Percentiles rank a stretch among this genome's conserved stretches.
Conservation (phyloP, 2,113 vertebrate genomes). For the Willisornis vidua region DNA sequence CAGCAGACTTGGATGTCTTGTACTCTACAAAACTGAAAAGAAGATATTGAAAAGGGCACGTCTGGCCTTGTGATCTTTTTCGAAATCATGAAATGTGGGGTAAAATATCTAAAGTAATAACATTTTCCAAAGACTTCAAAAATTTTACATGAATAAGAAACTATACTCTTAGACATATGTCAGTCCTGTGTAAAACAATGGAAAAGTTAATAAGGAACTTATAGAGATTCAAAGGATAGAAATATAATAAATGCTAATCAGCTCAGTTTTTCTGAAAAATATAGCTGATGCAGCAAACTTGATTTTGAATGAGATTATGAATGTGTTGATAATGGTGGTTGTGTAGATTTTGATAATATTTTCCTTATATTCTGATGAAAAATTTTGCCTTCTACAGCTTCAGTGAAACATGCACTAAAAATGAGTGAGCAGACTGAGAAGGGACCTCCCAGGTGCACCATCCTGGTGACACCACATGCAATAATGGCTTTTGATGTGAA, state of each 20-base stretch:
- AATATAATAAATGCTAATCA: constrained; percentile 13
- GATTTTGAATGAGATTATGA: constrained; percentile 7
- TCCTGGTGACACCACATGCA: neutral
- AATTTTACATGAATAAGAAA: neutral
- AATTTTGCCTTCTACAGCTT: neutral
- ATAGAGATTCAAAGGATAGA: neutral
- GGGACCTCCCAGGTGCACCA: neutral
- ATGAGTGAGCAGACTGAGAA: neutral
- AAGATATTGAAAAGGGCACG: neutral
- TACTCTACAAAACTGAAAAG: neutral
- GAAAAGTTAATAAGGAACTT: constrained; percentile 7
- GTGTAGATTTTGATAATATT: constrained; percentile 1
- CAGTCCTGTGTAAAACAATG: neutral
- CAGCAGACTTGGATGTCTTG: neutral
- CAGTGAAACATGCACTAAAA: neutral
- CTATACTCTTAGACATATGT: neutral
- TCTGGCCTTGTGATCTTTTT: neutral
- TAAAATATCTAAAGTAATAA: neutral
- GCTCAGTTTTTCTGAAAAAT: neutral
- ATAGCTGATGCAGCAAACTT: neutral
- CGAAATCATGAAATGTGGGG: neutral
- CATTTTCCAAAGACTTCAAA: neutral
- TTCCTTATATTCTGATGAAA: constrained; percentile 1
- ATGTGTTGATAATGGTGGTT: neutral
- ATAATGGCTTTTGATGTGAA: neutral